phyloP scores from a whole-genome alignment of 2,797 vertebrate species.

The Megaceryle alcyon region DNA sequence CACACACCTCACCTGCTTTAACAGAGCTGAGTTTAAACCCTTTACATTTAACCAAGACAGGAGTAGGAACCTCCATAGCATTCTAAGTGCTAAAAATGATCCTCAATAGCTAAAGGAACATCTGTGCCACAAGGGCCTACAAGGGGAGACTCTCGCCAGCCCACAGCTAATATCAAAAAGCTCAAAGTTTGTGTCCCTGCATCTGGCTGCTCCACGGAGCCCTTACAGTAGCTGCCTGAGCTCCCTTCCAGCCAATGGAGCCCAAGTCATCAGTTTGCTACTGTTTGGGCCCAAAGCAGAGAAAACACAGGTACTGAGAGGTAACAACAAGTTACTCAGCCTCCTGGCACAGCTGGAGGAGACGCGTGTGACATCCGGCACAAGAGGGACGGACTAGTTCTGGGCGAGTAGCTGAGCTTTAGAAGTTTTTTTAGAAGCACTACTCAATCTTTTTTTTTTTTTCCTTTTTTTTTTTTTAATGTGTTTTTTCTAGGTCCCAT shows the following conservation, averaged over 20 bases:
- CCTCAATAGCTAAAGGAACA: neutral
- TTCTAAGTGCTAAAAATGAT: neutral
- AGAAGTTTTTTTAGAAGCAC: neutral
- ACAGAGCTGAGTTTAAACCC: neutral
- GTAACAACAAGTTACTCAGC: neutral
- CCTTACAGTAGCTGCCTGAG: neutral
- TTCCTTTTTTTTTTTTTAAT: neutral
- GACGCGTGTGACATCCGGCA: neutral
- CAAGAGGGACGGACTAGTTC: neutral
- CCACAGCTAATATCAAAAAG: neutral
- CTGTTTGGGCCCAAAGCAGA: neutral
- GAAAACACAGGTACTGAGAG: neutral
- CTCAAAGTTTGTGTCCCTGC: neutral
- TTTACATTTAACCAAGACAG: neutral
- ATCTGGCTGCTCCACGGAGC: neutral
- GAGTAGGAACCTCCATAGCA: neutral
- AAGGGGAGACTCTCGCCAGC: neutral
- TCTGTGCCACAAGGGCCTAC: neutral
- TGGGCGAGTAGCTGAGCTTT: neutral
- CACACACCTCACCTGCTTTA: neutral
- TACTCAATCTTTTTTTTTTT: neutral
- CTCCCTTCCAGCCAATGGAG: constrained; percentile 19
- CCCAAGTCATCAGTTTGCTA: constrained; percentile 76
- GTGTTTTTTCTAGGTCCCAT: neutral
- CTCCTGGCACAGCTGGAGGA: neutral